Conservation (phyloP, 2,797 vertebrate genomes). For the Etheostoma perlongum region DNA sequence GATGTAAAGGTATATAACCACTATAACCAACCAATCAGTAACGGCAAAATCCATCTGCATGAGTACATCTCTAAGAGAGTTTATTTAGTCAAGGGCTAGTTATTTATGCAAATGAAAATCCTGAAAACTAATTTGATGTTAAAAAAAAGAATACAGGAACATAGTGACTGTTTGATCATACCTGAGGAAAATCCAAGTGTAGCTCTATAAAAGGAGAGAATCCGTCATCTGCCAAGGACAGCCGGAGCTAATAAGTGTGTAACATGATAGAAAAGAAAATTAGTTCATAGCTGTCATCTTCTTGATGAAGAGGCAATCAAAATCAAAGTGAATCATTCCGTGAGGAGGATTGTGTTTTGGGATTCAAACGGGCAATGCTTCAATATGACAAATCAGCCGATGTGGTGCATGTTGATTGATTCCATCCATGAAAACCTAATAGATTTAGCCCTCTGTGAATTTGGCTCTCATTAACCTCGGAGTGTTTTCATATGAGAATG, state of each 20-base stretch:
- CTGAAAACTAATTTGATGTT: slow-evolving; percentile 38
- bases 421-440: slow-evolving; percentile 86
- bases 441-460: slow-evolving; percentile 87
- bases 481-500: slow-evolving; percentile 84
- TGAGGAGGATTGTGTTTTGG: slow-evolving; percentile 83
- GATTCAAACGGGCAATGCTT: slow-evolving; percentile 85
- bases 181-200: slow-evolving; percentile 70
- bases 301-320: slow-evolving; percentile 86
- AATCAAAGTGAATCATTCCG: slow-evolving; percentile 85
- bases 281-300: slow-evolving; percentile 82
- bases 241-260: slow-evolving; percentile 83
- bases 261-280: slow-evolving; percentile 83
- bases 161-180: slow-evolving; percentile 56
- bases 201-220: slow-evolving; percentile 68
- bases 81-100: slow-evolving; percentile 43
- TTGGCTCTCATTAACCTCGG: slow-evolving; percentile 88
- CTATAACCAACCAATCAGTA: slow-evolving; percentile 16
- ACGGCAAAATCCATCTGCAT: slow-evolving; percentile 18
- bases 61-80: slow-evolving; percentile 20
- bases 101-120: slow-evolving; percentile 52
- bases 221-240: slow-evolving; percentile 80
- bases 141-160: slow-evolving; percentile 38
- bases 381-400: slow-evolving; percentile 85
- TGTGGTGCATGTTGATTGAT: slow-evolving; percentile 85
- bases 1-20: slow-evolving; percentile 14